A percentile compares a stretch with the other conserved stretches of the same genome.
Evolutionary conservation across 2,888 invertebrate species (phyloP).

Genomic region (Aplocera efformata): DNA sequence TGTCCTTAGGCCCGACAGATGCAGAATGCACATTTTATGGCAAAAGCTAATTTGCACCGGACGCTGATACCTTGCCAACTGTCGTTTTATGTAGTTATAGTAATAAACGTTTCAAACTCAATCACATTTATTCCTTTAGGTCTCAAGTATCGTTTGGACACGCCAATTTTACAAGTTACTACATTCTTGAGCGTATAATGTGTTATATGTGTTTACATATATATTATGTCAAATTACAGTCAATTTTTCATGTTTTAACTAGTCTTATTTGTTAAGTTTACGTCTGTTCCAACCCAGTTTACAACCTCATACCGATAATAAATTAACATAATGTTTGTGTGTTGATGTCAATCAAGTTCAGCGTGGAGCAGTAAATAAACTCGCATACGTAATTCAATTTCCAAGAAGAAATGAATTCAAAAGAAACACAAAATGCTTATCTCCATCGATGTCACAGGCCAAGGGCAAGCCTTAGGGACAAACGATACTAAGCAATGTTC

Average conservation of each 20-base stretch:
- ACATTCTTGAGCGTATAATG: no score
- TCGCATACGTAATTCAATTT: slow-evolving; percentile 9
- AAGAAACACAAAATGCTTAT: slow-evolving; percentile 12
- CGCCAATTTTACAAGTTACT: no score
- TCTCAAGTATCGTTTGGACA: no score
- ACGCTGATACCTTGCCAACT: slow-evolving; percentile 28
- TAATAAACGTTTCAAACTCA: no score
- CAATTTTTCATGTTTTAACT: no score
- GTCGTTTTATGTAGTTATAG: slow-evolving; percentile 27
- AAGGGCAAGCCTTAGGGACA: slow-evolving; percentile 27
- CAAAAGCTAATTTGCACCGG: slow-evolving; percentile 29
- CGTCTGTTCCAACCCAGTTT: no score
- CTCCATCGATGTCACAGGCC: slow-evolving; percentile 28
- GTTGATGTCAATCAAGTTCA: slow-evolving; percentile 6
- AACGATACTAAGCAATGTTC: slow-evolving; percentile 25
- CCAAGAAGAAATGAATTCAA: slow-evolving; percentile 21
- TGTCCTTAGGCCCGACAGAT: slow-evolving; percentile 28
- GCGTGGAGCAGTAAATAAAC: slow-evolving; percentile 3
- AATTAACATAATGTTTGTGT: slow-evolving; percentile 12
- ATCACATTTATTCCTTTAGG: no score
- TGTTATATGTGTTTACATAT: no score
- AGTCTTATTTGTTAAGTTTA: no score
- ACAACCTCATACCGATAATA: no score
- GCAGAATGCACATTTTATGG: slow-evolving; percentile 23
- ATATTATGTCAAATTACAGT: no score